Evolutionary conservation across 2,888 invertebrate genomes (phyloP).

Genomic region (Patella ulyssiponensis): DNA sequence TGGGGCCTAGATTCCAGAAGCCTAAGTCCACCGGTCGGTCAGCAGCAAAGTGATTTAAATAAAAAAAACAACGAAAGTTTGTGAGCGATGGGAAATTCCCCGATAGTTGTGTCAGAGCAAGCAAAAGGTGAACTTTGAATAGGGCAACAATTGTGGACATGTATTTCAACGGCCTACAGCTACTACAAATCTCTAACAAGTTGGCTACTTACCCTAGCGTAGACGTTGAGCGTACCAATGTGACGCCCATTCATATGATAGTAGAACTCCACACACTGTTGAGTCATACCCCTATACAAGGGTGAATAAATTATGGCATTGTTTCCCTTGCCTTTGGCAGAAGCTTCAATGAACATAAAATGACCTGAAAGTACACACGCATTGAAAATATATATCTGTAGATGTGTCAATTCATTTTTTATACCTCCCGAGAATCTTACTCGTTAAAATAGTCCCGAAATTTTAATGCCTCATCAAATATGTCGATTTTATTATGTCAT

Average conservation of each 20-base stretch:
- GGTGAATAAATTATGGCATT: slow-evolving; percentile 62
- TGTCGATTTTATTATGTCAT: no score
- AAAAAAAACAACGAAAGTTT: no score
- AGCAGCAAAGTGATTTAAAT: no score
- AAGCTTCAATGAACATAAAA: slow-evolving; percentile 66
- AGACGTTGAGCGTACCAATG: slow-evolving; percentile 56
- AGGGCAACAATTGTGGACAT: not conserved
- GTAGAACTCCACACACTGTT: slow-evolving; percentile 62
- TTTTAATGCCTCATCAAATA: no score
- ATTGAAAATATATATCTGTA: no score
- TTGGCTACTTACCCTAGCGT: slow-evolving; percentile 47
- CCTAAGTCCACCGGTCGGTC: no score
- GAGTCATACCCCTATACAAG: slow-evolving; percentile 54
- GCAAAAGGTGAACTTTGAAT: not conserved
- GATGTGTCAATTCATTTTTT: no score
- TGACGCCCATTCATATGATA: slow-evolving; percentile 63
- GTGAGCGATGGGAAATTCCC: no score
- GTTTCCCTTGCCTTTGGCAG: slow-evolving; percentile 52
- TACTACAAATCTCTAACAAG: not conserved
- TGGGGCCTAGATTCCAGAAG: no score
- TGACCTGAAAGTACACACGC: slow-evolving; percentile 53
- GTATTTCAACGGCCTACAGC: not conserved
- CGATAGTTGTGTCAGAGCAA: not conserved
- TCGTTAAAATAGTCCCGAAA: no score
- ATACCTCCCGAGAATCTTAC: no score